phyloP scores from a whole-genome alignment of 2,888 invertebrate species.

The Polyommatus iphigenia region DNA sequence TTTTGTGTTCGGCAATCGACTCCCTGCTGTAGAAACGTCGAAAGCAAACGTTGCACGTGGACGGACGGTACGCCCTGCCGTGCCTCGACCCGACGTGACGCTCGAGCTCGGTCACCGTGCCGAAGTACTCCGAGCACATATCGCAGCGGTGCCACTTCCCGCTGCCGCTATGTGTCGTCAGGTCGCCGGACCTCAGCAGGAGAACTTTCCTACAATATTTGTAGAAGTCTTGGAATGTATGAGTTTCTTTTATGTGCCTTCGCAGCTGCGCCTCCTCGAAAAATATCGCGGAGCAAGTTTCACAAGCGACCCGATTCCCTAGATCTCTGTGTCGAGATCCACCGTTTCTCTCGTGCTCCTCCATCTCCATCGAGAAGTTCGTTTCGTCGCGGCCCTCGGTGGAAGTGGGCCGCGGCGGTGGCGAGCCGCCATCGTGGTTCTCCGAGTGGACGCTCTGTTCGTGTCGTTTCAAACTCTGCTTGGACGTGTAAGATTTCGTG shows the following conservation, averaged over 20 bases:
- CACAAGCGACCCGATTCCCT: slow-evolving; percentile 46
- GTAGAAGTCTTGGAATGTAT: slow-evolving; percentile 62
- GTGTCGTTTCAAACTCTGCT: slow-evolving; percentile 61
- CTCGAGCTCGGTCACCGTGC: slow-evolving; percentile 57
- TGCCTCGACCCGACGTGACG: slow-evolving; percentile 59
- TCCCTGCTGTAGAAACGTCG: slow-evolving; percentile 61
- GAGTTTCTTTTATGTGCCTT: slow-evolving; percentile 58
- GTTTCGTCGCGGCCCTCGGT: slow-evolving; percentile 43
- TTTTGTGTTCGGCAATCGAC: slow-evolving; percentile 54
- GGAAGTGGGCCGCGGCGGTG: slow-evolving; percentile 46
- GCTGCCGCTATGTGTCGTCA: background rate
- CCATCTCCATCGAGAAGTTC: slow-evolving; percentile 48
- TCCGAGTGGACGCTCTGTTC: slow-evolving; percentile 49
- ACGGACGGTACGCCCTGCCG: slow-evolving; percentile 55
- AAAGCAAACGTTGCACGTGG: slow-evolving; percentile 67
- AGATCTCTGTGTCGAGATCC: slow-evolving; percentile 4
- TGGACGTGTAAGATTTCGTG: slow-evolving; percentile 63
- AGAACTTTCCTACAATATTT: slow-evolving; percentile 59
- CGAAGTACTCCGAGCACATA: slow-evolving; percentile 51
- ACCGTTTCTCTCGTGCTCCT: slow-evolving; percentile 39
- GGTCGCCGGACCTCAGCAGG: slow-evolving; percentile 43
- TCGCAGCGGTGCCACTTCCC: slow-evolving; percentile 54
- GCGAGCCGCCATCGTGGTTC: slow-evolving; percentile 44
- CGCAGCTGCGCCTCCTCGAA: slow-evolving; percentile 52
- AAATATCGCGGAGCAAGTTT: slow-evolving; percentile 51